Evolutionary conservation across 2,888 invertebrate species (phyloP), one percentile per base, ranked within the genome.

Genomic region (Amphiduros pacificus): DNA sequence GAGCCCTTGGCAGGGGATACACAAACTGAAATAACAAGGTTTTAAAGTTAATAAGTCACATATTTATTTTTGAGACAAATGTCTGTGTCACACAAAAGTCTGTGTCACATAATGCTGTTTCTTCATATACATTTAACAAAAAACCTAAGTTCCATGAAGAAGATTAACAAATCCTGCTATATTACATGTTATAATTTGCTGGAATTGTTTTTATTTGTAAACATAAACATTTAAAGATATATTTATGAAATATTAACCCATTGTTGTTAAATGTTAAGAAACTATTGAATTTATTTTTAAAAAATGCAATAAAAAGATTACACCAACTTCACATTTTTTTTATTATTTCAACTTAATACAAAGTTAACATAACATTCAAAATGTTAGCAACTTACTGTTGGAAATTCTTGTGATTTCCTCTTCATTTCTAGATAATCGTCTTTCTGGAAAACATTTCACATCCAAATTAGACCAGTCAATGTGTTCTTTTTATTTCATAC

Each of bases 11-110:
- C 24, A 82, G 50, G 28, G 81, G 76, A 55, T 75, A 81, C 9
- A 81, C 62, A 69, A 82, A 82, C 76, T 79, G 71, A 64, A 75
- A 72, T n/a, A n/a, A n/a, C n/a, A n/a, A 2, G 66, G 27, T 28
- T 17, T 9, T 32, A 9, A 40, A 64, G 29, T 26, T 59, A 26
- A 27, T 17, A 22, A 60, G 24, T 55, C n/a, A n/a, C n/a, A n/a
- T n/a, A n/a, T n/a, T n/a, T n/a, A n/a, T n/a, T n/a, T n/a, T n/a
- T n/a, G n/a, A n/a, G n/a, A n/a, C n/a, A n/a, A n/a, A n/a, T n/a
- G n/a, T n/a, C n/a, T n/a, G n/a, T n/a, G n/a, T n/a, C n/a, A n/a
- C n/a, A n/a, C n/a, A n/a, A n/a, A n/a, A n/a, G n/a, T n/a, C n/a
- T n/a, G n/a, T n/a, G n/a, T n/a, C n/a, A n/a, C n/a, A n/a, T n/a